A percentile compares a stretch with the other conserved stretches of the same genome.
phyloP scores from a whole-genome alignment of 2,113 vertebrate species.

The Larimichthys polyactis region DNA sequence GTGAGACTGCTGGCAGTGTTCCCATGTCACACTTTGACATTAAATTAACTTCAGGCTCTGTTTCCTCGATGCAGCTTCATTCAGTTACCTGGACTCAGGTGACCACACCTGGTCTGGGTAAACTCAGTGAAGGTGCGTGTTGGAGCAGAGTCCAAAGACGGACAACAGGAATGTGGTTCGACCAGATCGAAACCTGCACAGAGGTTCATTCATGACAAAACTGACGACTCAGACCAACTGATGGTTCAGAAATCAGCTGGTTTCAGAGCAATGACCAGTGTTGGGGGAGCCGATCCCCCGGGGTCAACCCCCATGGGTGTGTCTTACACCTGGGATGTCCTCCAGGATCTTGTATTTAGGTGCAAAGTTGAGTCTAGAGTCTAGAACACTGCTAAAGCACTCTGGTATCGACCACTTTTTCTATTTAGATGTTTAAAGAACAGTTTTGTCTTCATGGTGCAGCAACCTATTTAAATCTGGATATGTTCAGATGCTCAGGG shows the following conservation, averaged over 20 bases:
- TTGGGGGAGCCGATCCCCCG: too few species aligned
- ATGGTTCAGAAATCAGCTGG: neutral
- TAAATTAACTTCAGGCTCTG: neutral
- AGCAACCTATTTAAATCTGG: too few species aligned
- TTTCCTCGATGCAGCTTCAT: neutral
- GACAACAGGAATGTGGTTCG: conserved; percentile 45
- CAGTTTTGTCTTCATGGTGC: too few species aligned
- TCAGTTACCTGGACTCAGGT: neutral
- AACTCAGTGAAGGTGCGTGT: neutral
- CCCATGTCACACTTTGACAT: conserved; percentile 12
- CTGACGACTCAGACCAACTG: neutral
- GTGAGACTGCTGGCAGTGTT: conserved; percentile 43
- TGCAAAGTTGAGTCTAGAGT: too few species aligned
- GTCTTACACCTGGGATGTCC: too few species aligned
- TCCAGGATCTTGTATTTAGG: too few species aligned
- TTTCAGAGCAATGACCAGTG: too few species aligned
- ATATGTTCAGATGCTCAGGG: too few species aligned
- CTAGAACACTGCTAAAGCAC: too few species aligned
- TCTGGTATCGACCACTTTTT: too few species aligned
- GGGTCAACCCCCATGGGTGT: too few species aligned
- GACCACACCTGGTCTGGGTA: conserved; percentile 13
- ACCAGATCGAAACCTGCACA: neutral
- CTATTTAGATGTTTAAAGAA: too few species aligned
- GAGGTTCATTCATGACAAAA: conserved; percentile 36
- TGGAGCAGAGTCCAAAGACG: conserved; percentile 6